Percentiles rank a stretch among this genome's conserved stretches.
These are phyloP conservation scores for Apamea monoglypha DNA, from an alignment of 2,888 invertebrate species.

Conservation along the genomic window DNA sequence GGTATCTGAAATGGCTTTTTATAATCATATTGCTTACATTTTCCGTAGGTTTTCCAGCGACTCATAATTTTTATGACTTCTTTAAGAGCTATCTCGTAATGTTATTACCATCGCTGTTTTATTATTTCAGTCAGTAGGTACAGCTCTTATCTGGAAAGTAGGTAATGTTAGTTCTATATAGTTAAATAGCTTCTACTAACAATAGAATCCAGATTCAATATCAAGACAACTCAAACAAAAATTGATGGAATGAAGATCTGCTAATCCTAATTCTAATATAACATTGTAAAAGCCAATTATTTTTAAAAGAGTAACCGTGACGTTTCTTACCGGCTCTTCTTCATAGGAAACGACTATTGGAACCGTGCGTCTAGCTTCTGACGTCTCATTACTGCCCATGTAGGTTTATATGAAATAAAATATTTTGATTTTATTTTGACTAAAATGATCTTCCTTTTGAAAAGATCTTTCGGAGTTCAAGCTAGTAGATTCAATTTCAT, in stretches of 20 bases:
- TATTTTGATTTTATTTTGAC: neutral
- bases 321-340: neutral
- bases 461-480: neutral
- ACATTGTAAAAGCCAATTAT: neutral
- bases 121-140: slow-evolving; percentile 31
- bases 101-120: slow-evolving; percentile 41
- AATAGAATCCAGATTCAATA: neutral
- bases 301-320: neutral
- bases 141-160: slow-evolving; percentile 25
- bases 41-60: slow-evolving; percentile 29
- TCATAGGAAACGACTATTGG: neutral
- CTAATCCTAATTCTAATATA: neutral
- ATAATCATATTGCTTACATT: slow-evolving; percentile 7
- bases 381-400: neutral
- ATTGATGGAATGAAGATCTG: neutral
- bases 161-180: neutral
- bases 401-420: neutral
- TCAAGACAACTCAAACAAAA: neutral
- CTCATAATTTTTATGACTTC: slow-evolving; percentile 42
- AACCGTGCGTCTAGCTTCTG: neutral
- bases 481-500: neutral
- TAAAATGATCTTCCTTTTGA: neutral
- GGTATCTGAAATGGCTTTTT: neutral
- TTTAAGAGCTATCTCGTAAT: slow-evolving; percentile 35
- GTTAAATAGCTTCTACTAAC: neutral